Base-by-base conservation (phyloP, 2,113 vertebrate genomes). In the Actenoides hombroni region DNA sequence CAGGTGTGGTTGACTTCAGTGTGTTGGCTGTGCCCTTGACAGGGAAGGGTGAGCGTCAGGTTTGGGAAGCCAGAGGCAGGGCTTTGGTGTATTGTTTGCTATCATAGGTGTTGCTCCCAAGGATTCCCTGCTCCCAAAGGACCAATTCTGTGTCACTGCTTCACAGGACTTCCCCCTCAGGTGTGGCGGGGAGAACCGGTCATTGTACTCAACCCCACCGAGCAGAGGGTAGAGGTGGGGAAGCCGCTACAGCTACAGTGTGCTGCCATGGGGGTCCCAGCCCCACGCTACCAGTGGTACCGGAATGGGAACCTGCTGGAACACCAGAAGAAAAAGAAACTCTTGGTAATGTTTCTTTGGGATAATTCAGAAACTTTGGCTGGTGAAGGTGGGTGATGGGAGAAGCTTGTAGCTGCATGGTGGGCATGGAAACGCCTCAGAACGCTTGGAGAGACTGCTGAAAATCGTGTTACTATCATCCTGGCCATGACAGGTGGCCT, bases 211-310 rank as follows among this genome's bases (percentile, higher is more conserved):
- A 97, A 98, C 94, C 98, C 98, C 33, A 95, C 89, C 1, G 82
- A 97, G 25, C 97, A 98, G 89, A 91, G 64, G 6, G 93, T 98
- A 44, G 94, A 67, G 71, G 69, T 24, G 10, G 98, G 97, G 31
- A 86, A 95, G 48, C 90, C 95, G 0, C 60, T 98, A 35, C 97
- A 83, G 56, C 98, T 99, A 35, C 93, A 91, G 54, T 99, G 99
- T 54, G 87, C 95, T 80, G 98, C 98, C 57, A 97, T 99, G 84
- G 98, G 98, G 9, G 97, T 98, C 21, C 99, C 99, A 28, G 88
- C 97, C 35, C 99, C 99, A 26, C 80, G 75, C 49, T 99, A 98
- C 90, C 98, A 99, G 96, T 99, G 99, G 99, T 99, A 99, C 97
- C 95, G 61, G 81, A 99, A 99, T 42, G 98, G 98, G 15, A 97